Base-by-base conservation (phyloP, 2,113 vertebrate species). In the Neogale vison region DNA sequence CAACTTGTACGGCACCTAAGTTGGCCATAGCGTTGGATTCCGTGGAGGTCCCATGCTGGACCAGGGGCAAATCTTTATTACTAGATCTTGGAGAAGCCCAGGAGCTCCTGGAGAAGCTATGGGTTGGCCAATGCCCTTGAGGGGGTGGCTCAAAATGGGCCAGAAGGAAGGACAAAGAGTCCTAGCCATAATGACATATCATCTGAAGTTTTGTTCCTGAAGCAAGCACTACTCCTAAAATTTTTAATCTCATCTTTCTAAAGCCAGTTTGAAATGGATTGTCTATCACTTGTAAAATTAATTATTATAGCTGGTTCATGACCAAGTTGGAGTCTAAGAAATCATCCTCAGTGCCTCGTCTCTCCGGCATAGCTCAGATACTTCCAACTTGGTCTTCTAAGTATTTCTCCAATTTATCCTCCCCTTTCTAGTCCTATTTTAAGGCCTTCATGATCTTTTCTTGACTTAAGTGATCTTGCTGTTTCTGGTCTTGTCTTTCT, bases 401-500 rank as follows among this genome's bases (percentile, higher is more conserved):
- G 20, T 50, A 26, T 86, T 90, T 52, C 12, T 82, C 45, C 42
- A 72, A 21, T 65, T 29, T 20, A 50, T 52, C 55, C 18, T 47
- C 15, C 61, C 59, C 42, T 15, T 31, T 61, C 50, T 39, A 17
- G 52, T 42, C 36, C 81, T 90, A 14, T 77, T 77, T 39, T 63
- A 83, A 87, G 31, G 26, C 3, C 36, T 84, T 88, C 12, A 0
- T 65, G 39, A 71, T 88, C 34, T 91, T 84, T 71, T 55, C n/a
- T 59, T 39, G 31, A 90, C 23, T 39, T 83, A 29, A 39, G 39
- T 77, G 59, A 7, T 39, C 59, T 93, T 74, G 15, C 42, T 72
- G 20, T 69, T 93, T 93, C 74, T 72, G 34, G 20, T 7, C 67
- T 87, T 71, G 3, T 65, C 67, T 95, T 95, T 71, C 82, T 87